phyloP scores from a whole-genome alignment of 2,888 invertebrate genomes.

The Spilarctia lutea region DNA sequence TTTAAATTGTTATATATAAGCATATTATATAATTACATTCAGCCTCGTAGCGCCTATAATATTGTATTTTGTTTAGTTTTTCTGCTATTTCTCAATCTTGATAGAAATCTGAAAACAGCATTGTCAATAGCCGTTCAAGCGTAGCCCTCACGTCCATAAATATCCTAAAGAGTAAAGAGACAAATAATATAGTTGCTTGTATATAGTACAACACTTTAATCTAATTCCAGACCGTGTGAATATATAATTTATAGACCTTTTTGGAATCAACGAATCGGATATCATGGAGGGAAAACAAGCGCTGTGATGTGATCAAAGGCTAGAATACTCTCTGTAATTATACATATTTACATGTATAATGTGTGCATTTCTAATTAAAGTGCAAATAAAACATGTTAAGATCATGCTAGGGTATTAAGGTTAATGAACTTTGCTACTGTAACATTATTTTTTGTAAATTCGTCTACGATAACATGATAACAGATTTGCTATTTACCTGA shows the following conservation, averaged over 20 bases:
- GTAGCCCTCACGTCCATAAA: neutral
- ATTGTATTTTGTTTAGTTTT: neutral
- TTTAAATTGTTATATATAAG: too few relatives aligned
- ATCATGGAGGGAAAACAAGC: neutral
- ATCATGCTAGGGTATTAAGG: neutral
- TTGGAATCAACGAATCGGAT: neutral
- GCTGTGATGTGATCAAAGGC: neutral
- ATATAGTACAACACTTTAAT: neutral
- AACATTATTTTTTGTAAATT: neutral
- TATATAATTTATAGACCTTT: neutral
- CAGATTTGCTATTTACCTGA: neutral
- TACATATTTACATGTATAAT: neutral
- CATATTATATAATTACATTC: too few relatives aligned
- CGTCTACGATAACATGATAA: neutral
- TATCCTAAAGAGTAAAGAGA: neutral
- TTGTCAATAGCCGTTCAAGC: conserved; percentile 2
- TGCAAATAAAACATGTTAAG: neutral
- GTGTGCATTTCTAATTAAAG: neutral
- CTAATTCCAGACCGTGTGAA: neutral
- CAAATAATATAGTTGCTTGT: neutral
- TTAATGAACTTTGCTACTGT: neutral
- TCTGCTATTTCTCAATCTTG: neutral
- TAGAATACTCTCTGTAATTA: neutral
- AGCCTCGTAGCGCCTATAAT: neutral
- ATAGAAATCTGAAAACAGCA: neutral